Conservation (phyloP, 2,113 vertebrate species). For the Poeciliopsis retropinna region DNA sequence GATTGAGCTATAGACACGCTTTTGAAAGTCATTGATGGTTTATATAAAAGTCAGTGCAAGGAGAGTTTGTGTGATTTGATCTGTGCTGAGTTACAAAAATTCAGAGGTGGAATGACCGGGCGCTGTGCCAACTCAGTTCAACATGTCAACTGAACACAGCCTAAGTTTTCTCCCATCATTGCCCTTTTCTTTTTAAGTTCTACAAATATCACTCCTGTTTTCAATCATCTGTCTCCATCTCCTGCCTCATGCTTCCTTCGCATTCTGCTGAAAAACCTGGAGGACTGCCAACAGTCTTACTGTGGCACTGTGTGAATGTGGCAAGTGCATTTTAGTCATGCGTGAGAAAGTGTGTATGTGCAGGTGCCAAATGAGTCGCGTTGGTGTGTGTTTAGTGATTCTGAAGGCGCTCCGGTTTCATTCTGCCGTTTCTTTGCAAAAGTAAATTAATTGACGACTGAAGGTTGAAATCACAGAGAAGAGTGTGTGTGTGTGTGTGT, state of each 20-base stretch:
- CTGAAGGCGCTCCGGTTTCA: slow-evolving; percentile 33
- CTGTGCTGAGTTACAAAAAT: too few relatives aligned
- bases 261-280: slow-evolving; percentile 55
- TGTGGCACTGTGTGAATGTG: slow-evolving; percentile 40
- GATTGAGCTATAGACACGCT: too few relatives aligned
- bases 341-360: slow-evolving; percentile 27
- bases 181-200: slow-evolving; percentile 52
- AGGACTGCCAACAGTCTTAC: slow-evolving; percentile 54
- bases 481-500: slow-evolving; percentile 6
- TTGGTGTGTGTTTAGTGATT: slow-evolving; percentile 25
- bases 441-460: slow-evolving; percentile 63
- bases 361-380: slow-evolving; percentile 22
- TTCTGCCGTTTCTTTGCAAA: slow-evolving; percentile 27
- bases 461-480: slow-evolving; percentile 34
- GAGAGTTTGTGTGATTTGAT: too few relatives aligned
- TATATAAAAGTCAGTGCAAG: too few relatives aligned
- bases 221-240: slow-evolving; percentile 15
- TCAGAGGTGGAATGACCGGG: too few relatives aligned
- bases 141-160: too few relatives aligned
- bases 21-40: too few relatives aligned
- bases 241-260: slow-evolving; percentile 44
- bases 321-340: slow-evolving; percentile 7
- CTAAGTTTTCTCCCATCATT: slow-evolving; percentile 57
- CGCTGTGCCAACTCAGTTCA: too few relatives aligned
- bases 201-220: slow-evolving; percentile 18